Evolutionary conservation across 2,113 vertebrate genomes (phyloP).

Genomic region (Chascanopsetta lugubris): DNA sequence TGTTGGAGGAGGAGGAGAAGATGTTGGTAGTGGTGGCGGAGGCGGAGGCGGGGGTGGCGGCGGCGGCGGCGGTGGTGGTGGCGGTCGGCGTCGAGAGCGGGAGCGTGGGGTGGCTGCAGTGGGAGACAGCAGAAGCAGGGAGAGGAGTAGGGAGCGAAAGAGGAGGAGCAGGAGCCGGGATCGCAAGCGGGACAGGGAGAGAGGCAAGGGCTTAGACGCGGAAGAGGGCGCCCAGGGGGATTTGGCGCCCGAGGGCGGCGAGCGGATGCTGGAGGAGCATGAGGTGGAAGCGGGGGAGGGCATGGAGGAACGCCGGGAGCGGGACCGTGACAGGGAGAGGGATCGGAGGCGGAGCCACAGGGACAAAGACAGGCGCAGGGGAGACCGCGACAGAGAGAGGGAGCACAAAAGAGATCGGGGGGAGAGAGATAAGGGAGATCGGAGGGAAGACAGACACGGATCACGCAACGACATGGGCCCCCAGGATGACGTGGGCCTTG

Average conservation of each 20-base stretch:
- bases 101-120: constrained; percentile 59
- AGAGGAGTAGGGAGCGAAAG: constrained; percentile 80
- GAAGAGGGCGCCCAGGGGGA: constrained; percentile 74
- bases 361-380: constrained; percentile 73
- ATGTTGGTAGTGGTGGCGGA: constrained; percentile 31
- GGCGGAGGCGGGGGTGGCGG: constrained; percentile 73
- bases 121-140: constrained; percentile 75
- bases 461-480: constrained; percentile 65
- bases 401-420: constrained; percentile 82
- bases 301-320: constrained; percentile 75
- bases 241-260: constrained; percentile 43
- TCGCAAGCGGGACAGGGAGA: constrained; percentile 83
- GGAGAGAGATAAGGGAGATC: constrained; percentile 82
- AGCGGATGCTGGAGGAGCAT: constrained; percentile 79
- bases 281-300: constrained; percentile 80
- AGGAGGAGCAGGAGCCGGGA: constrained; percentile 79
- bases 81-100: constrained; percentile 74
- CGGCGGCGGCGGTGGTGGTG: constrained; percentile 23
- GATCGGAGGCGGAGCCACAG: constrained; percentile 80
- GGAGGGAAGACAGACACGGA: constrained; percentile 77
- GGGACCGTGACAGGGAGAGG: constrained; percentile 78
- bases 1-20: constrained; percentile 65
- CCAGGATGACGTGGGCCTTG: constrained; percentile 77
- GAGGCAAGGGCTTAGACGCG: constrained; percentile 76
- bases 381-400: constrained; percentile 85